phyloP scores from a whole-genome alignment of 1,140 invertebrate species.

The Chymomyza costata region DNA sequence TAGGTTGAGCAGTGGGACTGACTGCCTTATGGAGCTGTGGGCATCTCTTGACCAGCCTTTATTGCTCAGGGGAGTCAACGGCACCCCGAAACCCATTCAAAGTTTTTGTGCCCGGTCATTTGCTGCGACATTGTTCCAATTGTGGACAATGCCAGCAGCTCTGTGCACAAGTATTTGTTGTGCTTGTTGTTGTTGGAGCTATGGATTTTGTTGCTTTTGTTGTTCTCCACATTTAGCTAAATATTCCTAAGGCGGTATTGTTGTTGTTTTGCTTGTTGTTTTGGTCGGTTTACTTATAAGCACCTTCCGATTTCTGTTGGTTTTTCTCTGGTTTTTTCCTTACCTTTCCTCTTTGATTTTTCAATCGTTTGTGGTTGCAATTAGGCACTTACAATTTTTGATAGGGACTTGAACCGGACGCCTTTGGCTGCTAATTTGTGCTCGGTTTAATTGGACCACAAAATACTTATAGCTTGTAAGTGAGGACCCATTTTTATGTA shows the following conservation, averaged over 20 bases:
- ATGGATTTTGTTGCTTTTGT: constrained; percentile 2
- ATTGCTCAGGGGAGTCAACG: constrained; percentile 14
- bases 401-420: too few relatives aligned
- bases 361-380: constrained; percentile 1
- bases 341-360: constrained; percentile 2
- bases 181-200: constrained; percentile 3
- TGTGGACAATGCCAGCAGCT: too few relatives aligned
- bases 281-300: too few relatives aligned
- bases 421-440: too few relatives aligned
- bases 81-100: constrained; percentile 17
- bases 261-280: constrained; percentile 19
- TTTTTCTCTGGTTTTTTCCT: constrained; percentile 3
- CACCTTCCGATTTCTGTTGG: constrained; percentile 24
- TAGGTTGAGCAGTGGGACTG: too few relatives aligned
- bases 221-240: background rate
- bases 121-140: constrained; percentile 21
- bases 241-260: constrained; percentile 25
- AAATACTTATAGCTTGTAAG: too few relatives aligned
- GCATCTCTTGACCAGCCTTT: constrained; percentile 18
- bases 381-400: constrained; percentile 28
- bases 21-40: background rate
- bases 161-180: too few relatives aligned
- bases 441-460: too few relatives aligned
- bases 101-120: constrained; percentile 24
- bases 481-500: too few relatives aligned